Evolutionary conservation across 1,140 invertebrate species (phyloP).

Genomic region (Aradophagus sp.): DNA sequence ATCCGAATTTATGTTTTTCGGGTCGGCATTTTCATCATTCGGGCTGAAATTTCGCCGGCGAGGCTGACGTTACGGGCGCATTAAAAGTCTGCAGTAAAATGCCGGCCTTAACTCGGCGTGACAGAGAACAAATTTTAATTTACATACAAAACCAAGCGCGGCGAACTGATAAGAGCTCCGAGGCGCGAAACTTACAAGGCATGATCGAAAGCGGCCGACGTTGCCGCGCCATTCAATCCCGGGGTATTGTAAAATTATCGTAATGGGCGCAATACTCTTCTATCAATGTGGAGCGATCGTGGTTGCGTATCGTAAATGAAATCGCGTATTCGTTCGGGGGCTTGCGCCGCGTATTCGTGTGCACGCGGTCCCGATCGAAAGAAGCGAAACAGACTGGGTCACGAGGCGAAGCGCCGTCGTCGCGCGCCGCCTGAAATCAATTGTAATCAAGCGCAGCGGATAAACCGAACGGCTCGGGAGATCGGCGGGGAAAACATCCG

Average conservation of each 20-base stretch:
- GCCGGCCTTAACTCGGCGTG: constrained; percentile 1
- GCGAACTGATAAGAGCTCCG: constrained; percentile 13
- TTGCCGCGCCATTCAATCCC: constrained; percentile 37
- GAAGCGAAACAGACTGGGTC: constrained; percentile 2
- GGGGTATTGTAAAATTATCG: constrained; percentile 50
- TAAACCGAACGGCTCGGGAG: constrained; percentile 65
- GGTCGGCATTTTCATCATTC: too few relatives aligned
- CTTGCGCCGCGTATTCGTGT: constrained; percentile 58
- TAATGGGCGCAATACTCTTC: constrained; percentile 45
- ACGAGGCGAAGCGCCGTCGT: constrained; percentile 8
- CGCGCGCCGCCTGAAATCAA: constrained; percentile 65
- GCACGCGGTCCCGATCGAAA: constrained; percentile 52
- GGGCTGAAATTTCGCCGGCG: too few relatives aligned
- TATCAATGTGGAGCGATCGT: constrained; percentile 64
- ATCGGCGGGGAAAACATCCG: constrained; percentile 31
- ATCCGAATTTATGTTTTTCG: too few relatives aligned
- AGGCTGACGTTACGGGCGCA: background rate
- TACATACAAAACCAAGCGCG: constrained; percentile 18
- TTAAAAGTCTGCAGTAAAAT: constrained; percentile 9
- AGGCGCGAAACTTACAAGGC: constrained; percentile 13
- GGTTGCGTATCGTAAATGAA: constrained; percentile 72
- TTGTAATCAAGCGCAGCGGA: constrained; percentile 66
- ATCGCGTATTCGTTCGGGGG: constrained; percentile 67
- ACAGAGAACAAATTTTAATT: constrained; percentile 32
- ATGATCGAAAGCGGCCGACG: constrained; percentile 19